Evolutionary conservation across 1,140 invertebrate species (phyloP).

Genomic region (Diprion similis): DNA sequence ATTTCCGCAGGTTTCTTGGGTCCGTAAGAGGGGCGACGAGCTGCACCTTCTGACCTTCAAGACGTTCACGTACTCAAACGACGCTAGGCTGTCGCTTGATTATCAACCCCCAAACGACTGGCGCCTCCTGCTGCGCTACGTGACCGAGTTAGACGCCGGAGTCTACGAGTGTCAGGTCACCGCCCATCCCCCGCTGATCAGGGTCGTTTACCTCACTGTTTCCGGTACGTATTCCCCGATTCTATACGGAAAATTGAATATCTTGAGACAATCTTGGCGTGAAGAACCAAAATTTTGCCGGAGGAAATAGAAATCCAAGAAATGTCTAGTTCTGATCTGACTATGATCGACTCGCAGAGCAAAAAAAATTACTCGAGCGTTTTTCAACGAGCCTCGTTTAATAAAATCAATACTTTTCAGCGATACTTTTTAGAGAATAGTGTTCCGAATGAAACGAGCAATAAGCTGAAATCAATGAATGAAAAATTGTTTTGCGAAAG

Average conservation of each 20-base stretch:
- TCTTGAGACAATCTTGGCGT: too few relatives aligned
- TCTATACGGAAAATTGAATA: too few relatives aligned
- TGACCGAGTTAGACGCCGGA: conserved; percentile 77
- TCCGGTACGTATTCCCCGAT: conserved; percentile 69
- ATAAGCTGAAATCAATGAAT: too few relatives aligned
- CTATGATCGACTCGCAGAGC: too few relatives aligned
- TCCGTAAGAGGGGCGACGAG: conserved; percentile 74
- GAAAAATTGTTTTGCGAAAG: too few relatives aligned
- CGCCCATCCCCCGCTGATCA: conserved; percentile 76
- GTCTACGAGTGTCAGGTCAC: conserved; percentile 83
- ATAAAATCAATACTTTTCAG: neutral
- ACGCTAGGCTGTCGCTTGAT: conserved; percentile 76
- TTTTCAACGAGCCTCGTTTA: neutral
- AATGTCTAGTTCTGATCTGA: too few relatives aligned
- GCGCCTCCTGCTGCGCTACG: conserved; percentile 76
- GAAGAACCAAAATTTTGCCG: too few relatives aligned
- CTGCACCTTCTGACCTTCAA: conserved; percentile 79
- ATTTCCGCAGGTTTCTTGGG: conserved; percentile 75
- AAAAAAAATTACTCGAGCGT: neutral
- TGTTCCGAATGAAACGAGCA: too few relatives aligned
- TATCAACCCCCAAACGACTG: conserved; percentile 81
- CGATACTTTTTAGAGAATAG: too few relatives aligned
- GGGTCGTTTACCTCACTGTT: conserved; percentile 74
- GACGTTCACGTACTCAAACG: conserved; percentile 80
- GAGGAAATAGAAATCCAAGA: too few relatives aligned